Evolutionary conservation across 53 echinoderm and acorn worm genomes (phyloP), one percentile per base, ranked within the genome.

Genomic region (Temnopleurus reevesii): DNA sequence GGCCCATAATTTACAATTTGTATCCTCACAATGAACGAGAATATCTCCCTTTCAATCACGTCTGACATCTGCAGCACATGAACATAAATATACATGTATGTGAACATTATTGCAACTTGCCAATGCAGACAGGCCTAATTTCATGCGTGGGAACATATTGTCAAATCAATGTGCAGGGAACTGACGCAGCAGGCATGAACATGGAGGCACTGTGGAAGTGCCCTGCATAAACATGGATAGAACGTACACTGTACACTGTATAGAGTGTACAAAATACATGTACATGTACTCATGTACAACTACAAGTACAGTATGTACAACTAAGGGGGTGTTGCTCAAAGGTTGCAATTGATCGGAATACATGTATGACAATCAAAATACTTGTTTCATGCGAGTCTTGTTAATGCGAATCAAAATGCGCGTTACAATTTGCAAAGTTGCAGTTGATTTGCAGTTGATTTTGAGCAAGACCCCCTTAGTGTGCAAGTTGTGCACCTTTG

Each of bases 61-160:
- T 21, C 41, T 38, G 9, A 41, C 41, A n/a, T n/a, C n/a, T n/a
- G n/a, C n/a, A n/a, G n/a, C n/a, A n/a, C 1, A 41, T 13, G 2
- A 31, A 13, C 8, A 6, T 15, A 34, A 63, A 4, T 5, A 19
- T 2, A 71, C 23, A 12, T 55, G 13, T 34, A 71, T 71, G 41
- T 71, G 71, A n/a, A n/a, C n/a, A n/a, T n/a, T n/a, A n/a, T n/a
- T 51, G 15, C 53, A 51, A 51, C 53, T 51, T 49, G 27, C 46
- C 49, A 47, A 15, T 79, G 79, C 47, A 41, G 23, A 71, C 71
- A 71, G 71, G 43, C 79, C 79, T 28, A 47, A 47, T 49, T 49
- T 79, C 5, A 79, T 49, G 46, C 79, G 49, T 79, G 46, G 49
- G 79, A 79, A 79, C 26, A 79, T 79, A 79, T 79, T 79, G 79